phyloP scores from a whole-genome alignment of 2,113 vertebrate genomes.

The Acanthochromis polyacanthus region DNA sequence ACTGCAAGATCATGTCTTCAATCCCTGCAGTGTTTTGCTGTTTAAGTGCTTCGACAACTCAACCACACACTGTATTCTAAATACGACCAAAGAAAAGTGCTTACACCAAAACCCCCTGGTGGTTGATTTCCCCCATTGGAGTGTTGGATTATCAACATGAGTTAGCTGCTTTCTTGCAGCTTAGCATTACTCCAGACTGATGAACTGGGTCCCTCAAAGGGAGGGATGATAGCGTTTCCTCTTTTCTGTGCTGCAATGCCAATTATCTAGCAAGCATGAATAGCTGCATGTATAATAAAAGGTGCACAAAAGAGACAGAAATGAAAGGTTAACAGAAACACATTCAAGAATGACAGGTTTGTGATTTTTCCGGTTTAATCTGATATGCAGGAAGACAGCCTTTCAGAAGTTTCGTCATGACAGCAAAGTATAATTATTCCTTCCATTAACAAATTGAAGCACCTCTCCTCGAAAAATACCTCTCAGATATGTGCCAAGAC shows the following conservation, averaged over 20 bases:
- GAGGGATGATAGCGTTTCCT: too few species aligned
- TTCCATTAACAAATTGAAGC: not conserved
- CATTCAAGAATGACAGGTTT: not conserved
- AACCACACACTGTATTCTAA: not conserved
- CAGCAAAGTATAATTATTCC: not conserved
- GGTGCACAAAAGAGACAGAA: too few species aligned
- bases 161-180: not conserved
- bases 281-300: too few species aligned
- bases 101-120: not conserved
- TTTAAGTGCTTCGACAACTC: too few species aligned
- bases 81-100: not conserved
- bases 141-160: not conserved
- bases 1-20: slow-evolving; percentile 1
- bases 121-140: not conserved
- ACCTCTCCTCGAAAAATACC: slow-evolving; percentile 15
- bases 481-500: slow-evolving; percentile 34
- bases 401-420: not conserved
- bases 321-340: too few species aligned
- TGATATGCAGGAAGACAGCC: too few species aligned
- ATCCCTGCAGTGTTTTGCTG: slow-evolving; percentile 8
- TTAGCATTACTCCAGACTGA: not conserved
- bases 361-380: too few species aligned
- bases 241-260: too few species aligned
- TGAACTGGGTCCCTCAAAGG: too few species aligned
- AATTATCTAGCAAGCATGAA: too few species aligned